phyloP scores from a whole-genome alignment of 2,113 vertebrate species.

The Podiceps cristatus region DNA sequence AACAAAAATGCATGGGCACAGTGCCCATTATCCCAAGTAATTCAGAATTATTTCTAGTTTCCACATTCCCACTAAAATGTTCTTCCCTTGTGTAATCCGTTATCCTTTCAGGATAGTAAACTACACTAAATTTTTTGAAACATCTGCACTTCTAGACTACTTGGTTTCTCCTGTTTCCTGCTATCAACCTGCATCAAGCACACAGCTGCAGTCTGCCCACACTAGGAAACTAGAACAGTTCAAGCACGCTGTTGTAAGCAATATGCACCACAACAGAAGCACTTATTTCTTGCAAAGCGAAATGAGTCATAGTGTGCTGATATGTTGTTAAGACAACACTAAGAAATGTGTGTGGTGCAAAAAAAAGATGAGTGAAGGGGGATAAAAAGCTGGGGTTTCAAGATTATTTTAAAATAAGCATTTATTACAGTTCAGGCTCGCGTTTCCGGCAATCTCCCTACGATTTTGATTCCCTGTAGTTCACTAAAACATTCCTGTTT shows the following conservation, averaged over 20 bases:
- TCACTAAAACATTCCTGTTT: rapidly evolving
- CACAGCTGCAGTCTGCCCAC: rapidly evolving
- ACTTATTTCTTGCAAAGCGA: rapidly evolving
- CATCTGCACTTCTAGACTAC: rapidly evolving
- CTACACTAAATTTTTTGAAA: rapidly evolving
- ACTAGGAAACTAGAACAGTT: rapidly evolving
- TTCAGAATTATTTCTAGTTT: not conserved
- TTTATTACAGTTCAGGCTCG: not conserved
- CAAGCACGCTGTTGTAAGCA: rapidly evolving
- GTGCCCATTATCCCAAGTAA: not conserved
- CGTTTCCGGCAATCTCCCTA: not conserved
- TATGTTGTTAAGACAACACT: rapidly evolving
- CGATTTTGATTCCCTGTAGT: rapidly evolving
- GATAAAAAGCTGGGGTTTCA: not conserved
- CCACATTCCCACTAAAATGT: not conserved
- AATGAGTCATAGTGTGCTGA: rapidly evolving
- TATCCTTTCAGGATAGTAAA: not conserved
- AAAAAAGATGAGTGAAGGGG: not conserved
- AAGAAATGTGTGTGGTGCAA: rapidly evolving
- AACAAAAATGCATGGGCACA: rapidly evolving
- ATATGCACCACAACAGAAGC: rapidly evolving
- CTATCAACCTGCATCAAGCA: rapidly evolving
- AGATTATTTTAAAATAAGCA: not conserved
- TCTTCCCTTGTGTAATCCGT: rapidly evolving
- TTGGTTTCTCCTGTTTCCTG: not conserved